A percentile compares a stretch with the other conserved stretches of the same genome.
These are phyloP conservation scores for Frankliniella fusca DNA, from an alignment of 2,888 invertebrate species.

Conservation along the genomic window DNA sequence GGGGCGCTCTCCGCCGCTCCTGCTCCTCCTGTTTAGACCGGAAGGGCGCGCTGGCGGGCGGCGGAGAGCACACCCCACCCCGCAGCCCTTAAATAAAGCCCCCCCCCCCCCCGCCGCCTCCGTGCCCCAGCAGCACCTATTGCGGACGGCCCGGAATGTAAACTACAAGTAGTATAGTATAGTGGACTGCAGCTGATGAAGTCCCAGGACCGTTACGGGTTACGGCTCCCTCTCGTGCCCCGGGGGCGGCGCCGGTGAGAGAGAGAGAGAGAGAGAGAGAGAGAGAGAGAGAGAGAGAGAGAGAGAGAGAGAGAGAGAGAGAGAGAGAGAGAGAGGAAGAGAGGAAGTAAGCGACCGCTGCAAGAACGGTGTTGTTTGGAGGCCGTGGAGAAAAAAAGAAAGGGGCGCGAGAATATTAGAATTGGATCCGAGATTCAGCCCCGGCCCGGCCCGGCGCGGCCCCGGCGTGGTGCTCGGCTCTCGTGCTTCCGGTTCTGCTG, in stretches of 20 bases:
- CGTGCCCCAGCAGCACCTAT: not conserved
- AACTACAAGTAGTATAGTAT: not conserved
- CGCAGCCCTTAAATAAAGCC: not conserved
- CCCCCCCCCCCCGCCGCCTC: not conserved
- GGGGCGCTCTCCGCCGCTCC: no score
- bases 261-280: not conserved
- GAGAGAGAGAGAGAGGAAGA: not conserved
- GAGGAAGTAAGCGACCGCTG: not conserved
- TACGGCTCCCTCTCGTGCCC: not conserved
- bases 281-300: not conserved
- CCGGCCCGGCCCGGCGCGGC: not conserved
- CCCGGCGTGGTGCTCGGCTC: not conserved
- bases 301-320: not conserved
- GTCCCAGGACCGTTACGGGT: constrained; percentile 9
- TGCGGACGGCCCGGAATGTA: not conserved
- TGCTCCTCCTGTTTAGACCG: no score
- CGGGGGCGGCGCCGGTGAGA: not conserved
- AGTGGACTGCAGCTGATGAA: constrained; percentile 24
- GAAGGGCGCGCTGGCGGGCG: no score
- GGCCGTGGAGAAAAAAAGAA: constrained; percentile 3
- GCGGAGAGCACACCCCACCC: no score
- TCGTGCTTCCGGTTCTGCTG: not conserved
- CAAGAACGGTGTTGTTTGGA: not conserved
- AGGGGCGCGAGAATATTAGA: constrained; percentile 9
- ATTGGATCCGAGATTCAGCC: constrained; percentile 3